phyloP scores from a whole-genome alignment of 2,888 invertebrate species.

The Lapara coniferarum region DNA sequence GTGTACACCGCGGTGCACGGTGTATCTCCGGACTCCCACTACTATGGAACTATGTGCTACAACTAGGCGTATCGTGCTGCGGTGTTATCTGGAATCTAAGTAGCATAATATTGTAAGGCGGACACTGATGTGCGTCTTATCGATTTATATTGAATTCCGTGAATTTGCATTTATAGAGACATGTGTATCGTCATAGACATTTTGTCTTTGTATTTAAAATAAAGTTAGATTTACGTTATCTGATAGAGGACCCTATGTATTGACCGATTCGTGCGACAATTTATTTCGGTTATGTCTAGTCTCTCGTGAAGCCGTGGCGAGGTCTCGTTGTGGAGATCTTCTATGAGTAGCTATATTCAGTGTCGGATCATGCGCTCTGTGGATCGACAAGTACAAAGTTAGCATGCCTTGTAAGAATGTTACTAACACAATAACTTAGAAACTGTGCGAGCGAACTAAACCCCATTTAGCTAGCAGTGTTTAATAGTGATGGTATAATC shows the following conservation, averaged over 20 bases:
- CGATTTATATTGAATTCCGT: constrained; percentile 80
- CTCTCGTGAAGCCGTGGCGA: constrained; percentile 60
- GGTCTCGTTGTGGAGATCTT: constrained; percentile 59
- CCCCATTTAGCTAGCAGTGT: constrained; percentile 36
- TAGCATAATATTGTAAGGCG: constrained; percentile 80
- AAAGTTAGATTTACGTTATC: constrained; percentile 68
- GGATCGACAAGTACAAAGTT: constrained; percentile 77
- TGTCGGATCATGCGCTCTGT: constrained; percentile 62
- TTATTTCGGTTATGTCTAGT: constrained; percentile 78
- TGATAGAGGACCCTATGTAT: constrained; percentile 64
- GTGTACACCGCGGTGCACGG: not conserved
- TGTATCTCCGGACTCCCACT: constrained; percentile 18
- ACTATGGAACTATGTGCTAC: constrained; percentile 10
- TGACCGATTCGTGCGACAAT: constrained; percentile 68
- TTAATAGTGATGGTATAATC: constrained; percentile 34
- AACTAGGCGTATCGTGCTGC: constrained; percentile 42
- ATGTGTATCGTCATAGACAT: constrained; percentile 82
- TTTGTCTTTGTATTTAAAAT: constrained; percentile 79
- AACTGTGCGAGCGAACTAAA: constrained; percentile 30
- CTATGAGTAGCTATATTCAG: constrained; percentile 58
- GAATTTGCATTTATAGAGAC: constrained; percentile 84
- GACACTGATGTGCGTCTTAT: constrained; percentile 62
- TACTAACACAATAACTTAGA: constrained; percentile 22
- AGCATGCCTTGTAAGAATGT: constrained; percentile 65
- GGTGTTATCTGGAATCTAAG: constrained; percentile 65